These are phyloP conservation scores for Drosophila novamexicana DNA, from an alignment of 1,140 invertebrate genomes.

Conservation along the genomic window DNA sequence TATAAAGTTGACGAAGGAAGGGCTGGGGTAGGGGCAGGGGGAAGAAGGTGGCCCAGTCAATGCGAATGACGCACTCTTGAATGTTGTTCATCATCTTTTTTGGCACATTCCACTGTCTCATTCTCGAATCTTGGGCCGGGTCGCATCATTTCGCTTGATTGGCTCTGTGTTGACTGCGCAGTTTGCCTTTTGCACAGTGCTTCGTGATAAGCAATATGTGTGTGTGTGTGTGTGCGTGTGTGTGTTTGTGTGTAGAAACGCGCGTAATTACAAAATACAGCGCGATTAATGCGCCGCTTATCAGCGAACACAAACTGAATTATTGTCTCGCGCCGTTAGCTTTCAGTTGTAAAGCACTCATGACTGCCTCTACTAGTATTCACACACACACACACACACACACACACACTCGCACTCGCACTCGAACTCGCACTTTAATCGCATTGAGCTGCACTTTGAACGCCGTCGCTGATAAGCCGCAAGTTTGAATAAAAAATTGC, in stretches of 20 bases:
- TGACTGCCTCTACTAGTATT: not conserved
- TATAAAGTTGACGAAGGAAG: too few relatives aligned
- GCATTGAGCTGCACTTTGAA: slow-evolving; percentile 44
- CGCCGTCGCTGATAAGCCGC: slow-evolving; percentile 23
- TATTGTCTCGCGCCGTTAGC: slow-evolving; percentile 29
- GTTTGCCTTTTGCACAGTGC: slow-evolving; percentile 42
- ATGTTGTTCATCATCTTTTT: slow-evolving; percentile 20
- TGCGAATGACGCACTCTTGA: slow-evolving; percentile 35
- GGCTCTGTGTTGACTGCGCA: slow-evolving; percentile 26
- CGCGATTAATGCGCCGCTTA: slow-evolving; percentile 33
- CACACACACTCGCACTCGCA: slow-evolving; percentile 17
- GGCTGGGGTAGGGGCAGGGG: too few relatives aligned
- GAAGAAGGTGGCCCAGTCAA: not conserved
- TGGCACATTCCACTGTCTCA: slow-evolving; percentile 9
- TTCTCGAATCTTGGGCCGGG: not conserved
- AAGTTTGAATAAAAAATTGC: not conserved
- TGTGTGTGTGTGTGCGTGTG: not conserved
- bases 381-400: not conserved
- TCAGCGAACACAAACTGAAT: slow-evolving; percentile 32
- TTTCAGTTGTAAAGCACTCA: slow-evolving; percentile 21
- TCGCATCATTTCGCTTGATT: slow-evolving; percentile 9
- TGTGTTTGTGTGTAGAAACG: slow-evolving; percentile 13
- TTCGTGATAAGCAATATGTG: slow-evolving; percentile 16
- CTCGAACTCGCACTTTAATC: slow-evolving; percentile 28
- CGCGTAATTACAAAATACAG: slow-evolving; percentile 48